phyloP scores from a whole-genome alignment of 1,140 invertebrate genomes.

The Drosophila pallidifrons region DNA sequence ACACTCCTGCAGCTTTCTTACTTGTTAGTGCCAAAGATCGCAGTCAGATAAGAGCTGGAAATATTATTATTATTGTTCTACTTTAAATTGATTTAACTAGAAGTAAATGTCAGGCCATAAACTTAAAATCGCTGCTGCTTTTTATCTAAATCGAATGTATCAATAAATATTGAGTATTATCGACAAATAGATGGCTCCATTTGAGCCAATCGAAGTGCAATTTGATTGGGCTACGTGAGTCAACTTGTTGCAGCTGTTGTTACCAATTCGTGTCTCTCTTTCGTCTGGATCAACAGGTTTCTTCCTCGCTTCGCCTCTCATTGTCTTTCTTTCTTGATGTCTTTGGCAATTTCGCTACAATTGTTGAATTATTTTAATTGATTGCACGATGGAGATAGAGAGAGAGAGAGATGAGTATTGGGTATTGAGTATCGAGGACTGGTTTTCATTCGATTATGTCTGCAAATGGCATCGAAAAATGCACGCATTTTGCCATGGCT shows the following conservation, averaged over 20 bases:
- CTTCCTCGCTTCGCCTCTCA: constrained; percentile 36
- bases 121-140: background rate
- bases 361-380: constrained; percentile 83
- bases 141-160: constrained; percentile 16
- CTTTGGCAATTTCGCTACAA: constrained; percentile 53
- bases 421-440: constrained; percentile 41
- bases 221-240: constrained; percentile 69
- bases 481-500: constrained; percentile 51
- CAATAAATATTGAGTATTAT: constrained; percentile 49
- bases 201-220: constrained; percentile 72
- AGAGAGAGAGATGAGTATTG: constrained; percentile 13
- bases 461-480: constrained; percentile 37
- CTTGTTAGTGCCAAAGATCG: no score
- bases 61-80: background rate
- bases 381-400: constrained; percentile 48
- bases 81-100: background rate
- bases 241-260: constrained; percentile 37
- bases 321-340: constrained; percentile 53
- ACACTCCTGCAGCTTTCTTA: no score
- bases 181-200: constrained; percentile 70
- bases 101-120: background rate
- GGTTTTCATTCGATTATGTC: constrained; percentile 59
- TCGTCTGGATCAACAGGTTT: constrained; percentile 43
- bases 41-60: background rate
- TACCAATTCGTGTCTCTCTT: constrained; percentile 11